Base-by-base conservation (phyloP, 2,113 vertebrate species). In the Melospiza melodia region DNA sequence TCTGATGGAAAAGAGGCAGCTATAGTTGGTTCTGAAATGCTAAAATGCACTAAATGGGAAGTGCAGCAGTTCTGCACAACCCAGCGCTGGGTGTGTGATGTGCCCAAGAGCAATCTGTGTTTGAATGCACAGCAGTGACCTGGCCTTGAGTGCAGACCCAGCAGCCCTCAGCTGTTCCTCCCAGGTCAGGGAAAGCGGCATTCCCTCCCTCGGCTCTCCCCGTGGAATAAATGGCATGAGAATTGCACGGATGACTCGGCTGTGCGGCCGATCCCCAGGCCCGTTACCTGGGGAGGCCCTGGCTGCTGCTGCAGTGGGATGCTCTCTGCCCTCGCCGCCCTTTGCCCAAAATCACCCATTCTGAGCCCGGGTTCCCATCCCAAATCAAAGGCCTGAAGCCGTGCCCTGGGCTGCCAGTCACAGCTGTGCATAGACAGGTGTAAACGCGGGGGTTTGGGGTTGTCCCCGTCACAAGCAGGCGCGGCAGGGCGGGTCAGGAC, bases 51-150 rank as follows among this genome's bases (percentile, higher is more conserved):
- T 22, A 4, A 31, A 51, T 3, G 6, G n/a, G 5, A 71, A 43
- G 39, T 2, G 18, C 0, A 39, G 69, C 12, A 4, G 39, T 11
- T 25, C 3, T 11, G 6, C 10, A 0, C 4, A 9, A 7, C 44
- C 31, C 9, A 10, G 57, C 21, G 0, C 57, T 1, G 46, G 16
- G 9, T 1, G 23, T 33, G 10, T 8, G 41, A 18, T 17, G 2
- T 3, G 20, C 10, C 72, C 35, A 5, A 14, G 14, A 31, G 3
- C 51, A 62, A 17, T 3, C 0, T 3, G 0, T 25, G 4, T 6
- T 25, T 1, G 0, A 22, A 48, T 8, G 1, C 25, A 11, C 1
- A 35, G 74, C 17, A 0, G 8, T 3, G 15, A 48, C 10, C 27
- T 0, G 5, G 23, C 54, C 24, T 39, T 27, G 10, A 2, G 21